Percentiles rank a stretch among this genome's conserved stretches.
phyloP scores from a whole-genome alignment of 2,888 invertebrate genomes.

The Falcaria lacertinaria region DNA sequence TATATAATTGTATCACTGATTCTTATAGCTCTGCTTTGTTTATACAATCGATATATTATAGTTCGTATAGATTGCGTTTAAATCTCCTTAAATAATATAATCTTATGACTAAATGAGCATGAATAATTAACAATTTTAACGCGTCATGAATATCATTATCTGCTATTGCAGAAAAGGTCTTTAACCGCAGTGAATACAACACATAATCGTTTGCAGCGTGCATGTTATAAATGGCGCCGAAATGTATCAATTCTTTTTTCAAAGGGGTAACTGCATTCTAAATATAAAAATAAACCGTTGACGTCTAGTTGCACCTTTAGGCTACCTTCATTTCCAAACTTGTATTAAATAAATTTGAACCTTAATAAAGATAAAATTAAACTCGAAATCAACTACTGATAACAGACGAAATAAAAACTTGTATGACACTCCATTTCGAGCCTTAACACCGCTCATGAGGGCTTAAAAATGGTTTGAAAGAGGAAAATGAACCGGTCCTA shows the following conservation, averaged over 20 bases:
- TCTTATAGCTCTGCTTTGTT: too few relatives aligned
- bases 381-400: constrained; percentile 15
- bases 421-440: constrained; percentile 32
- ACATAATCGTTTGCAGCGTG: not conserved
- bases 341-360: constrained; percentile 19
- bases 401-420: constrained; percentile 25
- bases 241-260: not conserved
- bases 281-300: constrained; percentile 1
- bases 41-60: too few relatives aligned
- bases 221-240: not conserved
- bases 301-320: constrained; percentile 2
- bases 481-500: constrained; percentile 28
- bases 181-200: not conserved
- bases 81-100: too few relatives aligned
- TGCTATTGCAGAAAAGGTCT: not conserved
- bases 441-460: constrained; percentile 38
- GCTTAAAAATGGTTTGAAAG: constrained; percentile 44
- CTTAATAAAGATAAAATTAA: constrained; percentile 20
- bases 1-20: too few relatives aligned
- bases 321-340: not conserved
- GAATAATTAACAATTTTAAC: constrained; percentile 6
- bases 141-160: constrained; percentile 9
- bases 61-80: too few relatives aligned
- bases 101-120: too few relatives aligned
- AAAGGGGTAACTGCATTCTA: constrained; percentile 1